Conservation (phyloP, 92 coral and sea anemone species). For the Micromussa lordhowensis region DNA sequence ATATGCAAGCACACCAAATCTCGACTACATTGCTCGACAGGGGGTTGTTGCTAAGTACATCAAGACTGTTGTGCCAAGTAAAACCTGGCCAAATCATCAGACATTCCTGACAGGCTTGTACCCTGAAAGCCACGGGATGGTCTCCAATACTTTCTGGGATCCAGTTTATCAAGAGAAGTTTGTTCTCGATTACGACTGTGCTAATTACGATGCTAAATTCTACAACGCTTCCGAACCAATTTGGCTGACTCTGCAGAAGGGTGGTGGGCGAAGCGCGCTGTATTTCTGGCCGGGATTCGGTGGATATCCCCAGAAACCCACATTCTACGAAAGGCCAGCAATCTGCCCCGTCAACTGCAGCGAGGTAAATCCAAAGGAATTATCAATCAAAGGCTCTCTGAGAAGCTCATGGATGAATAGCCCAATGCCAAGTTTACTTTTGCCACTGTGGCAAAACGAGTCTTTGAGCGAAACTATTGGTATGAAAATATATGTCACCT, state of each 20-base stretch:
- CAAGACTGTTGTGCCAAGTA: conserved; percentile 77
- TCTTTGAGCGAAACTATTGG: too few species aligned
- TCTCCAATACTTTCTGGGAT: conserved; percentile 86
- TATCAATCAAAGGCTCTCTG: too few species aligned
- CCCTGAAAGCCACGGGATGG: conserved; percentile 90
- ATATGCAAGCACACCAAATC: conserved; percentile 69
- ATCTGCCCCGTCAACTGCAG: conserved; percentile 69
- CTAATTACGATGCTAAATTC: conserved; percentile 88
- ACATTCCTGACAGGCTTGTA: conserved; percentile 87
- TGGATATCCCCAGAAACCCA: conserved; percentile 79
- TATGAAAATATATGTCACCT: too few species aligned
- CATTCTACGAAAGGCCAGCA: conserved; percentile 65
- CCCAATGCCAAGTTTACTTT: too few species aligned
- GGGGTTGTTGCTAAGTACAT: conserved; percentile 83
- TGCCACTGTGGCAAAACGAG: too few species aligned
- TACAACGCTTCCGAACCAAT: conserved; percentile 86
- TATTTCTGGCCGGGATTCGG: conserved; percentile 92
- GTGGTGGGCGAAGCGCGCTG: conserved; percentile 85
- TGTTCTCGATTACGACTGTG: conserved; percentile 77
- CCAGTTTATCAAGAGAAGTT: conserved; percentile 81
- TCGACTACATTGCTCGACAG: conserved; percentile 63
- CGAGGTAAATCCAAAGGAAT: conserved; percentile 44
- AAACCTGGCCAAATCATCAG: conserved; percentile 94
- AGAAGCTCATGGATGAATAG: too few species aligned
- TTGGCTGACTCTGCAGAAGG: conserved; percentile 88